These are phyloP conservation scores for Perca schrenkii DNA, from an alignment of 2,113 vertebrate genomes.

Conservation along the genomic window DNA sequence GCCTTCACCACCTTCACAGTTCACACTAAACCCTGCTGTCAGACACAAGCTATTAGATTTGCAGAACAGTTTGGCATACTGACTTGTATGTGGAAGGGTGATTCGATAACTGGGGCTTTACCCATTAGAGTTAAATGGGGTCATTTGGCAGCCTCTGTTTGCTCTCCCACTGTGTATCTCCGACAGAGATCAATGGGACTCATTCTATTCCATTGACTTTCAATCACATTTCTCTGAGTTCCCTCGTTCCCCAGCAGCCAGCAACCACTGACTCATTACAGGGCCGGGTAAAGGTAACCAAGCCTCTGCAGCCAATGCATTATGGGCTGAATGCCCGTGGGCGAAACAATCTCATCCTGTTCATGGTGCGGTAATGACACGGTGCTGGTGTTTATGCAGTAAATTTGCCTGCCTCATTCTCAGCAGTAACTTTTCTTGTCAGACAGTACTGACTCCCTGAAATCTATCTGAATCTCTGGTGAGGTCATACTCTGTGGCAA, in stretches of 20 bases:
- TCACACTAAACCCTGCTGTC: conserved; percentile 41
- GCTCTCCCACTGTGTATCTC: conserved; percentile 48
- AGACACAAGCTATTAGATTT: conserved; percentile 51
- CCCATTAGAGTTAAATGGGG: conserved; percentile 73
- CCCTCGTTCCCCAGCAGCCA: conserved; percentile 50
- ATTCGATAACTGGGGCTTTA: conserved; percentile 62
- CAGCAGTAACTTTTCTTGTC: conserved; percentile 31
- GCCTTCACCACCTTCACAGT: conserved; percentile 21
- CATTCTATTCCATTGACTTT: conserved; percentile 77
- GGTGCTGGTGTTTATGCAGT: conserved; percentile 45
- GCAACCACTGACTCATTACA: conserved; percentile 59
- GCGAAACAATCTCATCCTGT: conserved; percentile 54
- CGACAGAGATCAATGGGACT: conserved; percentile 70
- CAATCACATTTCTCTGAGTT: conserved; percentile 68
- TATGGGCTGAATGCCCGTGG: conserved; percentile 40
- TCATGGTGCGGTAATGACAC: conserved; percentile 42
- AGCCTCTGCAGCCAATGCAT: conserved; percentile 53
- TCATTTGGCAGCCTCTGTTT: conserved; percentile 66
- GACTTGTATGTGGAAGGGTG: conserved; percentile 35
- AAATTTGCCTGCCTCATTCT: conserved; percentile 32
- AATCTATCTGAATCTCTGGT: not conserved
- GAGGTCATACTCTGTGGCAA: not conserved
- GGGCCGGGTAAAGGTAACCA: conserved; percentile 55
- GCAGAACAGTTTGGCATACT: conserved; percentile 36
- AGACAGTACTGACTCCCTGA: conserved; percentile 37